phyloP scores from a whole-genome alignment of 2,113 vertebrate genomes.

The Crotalus tigris region DNA sequence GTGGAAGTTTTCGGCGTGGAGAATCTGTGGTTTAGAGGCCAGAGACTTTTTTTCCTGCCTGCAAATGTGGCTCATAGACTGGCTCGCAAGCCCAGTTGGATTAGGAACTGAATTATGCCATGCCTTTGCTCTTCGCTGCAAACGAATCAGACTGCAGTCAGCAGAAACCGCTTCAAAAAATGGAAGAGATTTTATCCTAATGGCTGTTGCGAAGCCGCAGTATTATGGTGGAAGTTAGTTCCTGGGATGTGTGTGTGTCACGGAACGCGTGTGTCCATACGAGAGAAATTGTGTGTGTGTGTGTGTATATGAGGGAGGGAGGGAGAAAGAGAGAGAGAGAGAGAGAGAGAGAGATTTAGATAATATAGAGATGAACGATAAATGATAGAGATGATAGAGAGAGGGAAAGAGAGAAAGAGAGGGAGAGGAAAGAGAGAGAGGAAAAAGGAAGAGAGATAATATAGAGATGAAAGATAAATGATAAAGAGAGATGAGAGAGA shows the following conservation, averaged over 20 bases:
- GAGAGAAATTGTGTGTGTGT: neutral
- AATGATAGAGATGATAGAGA: no score
- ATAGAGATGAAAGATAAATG: no score
- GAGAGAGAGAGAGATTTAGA: neutral
- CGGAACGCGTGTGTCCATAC: fast-evolving
- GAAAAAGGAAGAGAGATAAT: no score
- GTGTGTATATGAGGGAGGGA: neutral
- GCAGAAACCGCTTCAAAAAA: neutral
- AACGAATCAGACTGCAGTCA: no score
- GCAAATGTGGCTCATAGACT: neutral
- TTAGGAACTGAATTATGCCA: neutral
- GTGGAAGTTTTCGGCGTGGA: no score
- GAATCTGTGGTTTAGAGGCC: neutral
- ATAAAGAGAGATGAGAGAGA: neutral
- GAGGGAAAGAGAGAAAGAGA: no score
- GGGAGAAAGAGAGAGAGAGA: neutral
- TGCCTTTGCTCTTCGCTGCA: neutral
- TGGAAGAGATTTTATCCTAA: neutral
- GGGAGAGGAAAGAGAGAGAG: no score
- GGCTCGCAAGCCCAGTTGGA: no score
- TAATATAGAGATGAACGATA: no score
- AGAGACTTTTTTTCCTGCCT: neutral
- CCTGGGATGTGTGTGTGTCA: neutral
- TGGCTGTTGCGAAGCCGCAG: neutral
- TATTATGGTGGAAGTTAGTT: neutral